Conservation (phyloP, 2,888 invertebrate genomes). For the Drosophila differens region DNA sequence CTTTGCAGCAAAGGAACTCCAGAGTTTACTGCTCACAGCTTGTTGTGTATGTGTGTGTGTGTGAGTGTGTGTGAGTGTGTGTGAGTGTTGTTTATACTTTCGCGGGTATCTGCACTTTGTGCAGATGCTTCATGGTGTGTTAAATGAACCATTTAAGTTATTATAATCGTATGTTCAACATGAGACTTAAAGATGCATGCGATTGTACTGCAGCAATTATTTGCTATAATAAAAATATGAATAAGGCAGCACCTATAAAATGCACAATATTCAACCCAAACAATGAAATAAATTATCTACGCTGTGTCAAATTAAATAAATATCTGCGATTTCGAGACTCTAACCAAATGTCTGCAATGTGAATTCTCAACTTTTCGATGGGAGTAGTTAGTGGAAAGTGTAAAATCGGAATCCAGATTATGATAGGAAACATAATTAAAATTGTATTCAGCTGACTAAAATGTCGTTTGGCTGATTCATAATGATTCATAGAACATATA, state of each 20-base stretch:
- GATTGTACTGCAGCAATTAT: not conserved
- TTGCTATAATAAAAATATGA: not conserved
- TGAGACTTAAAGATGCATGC: not conserved
- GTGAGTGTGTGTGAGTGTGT: not conserved
- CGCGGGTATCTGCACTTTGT: not conserved
- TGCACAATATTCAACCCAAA: not conserved
- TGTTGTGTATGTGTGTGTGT: not conserved
- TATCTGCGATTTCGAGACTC: not conserved
- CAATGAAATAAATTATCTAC: not conserved
- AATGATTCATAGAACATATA: not conserved
- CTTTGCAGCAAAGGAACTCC: conserved; percentile 18
- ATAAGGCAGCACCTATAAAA: not conserved
- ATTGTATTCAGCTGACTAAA: not conserved
- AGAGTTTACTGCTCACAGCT: not conserved
- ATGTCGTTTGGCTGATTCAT: not conserved
- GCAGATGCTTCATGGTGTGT: conserved; percentile 12
- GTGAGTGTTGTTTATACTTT: not conserved
- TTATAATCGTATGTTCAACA: not conserved
- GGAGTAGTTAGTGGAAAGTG: too few relatives aligned
- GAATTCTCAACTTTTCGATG: not conserved
- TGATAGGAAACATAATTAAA: not conserved
- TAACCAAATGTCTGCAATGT: not conserved
- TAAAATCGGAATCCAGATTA: not conserved
- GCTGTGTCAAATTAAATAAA: not conserved
- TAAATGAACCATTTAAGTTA: conserved; percentile 6